Percentiles rank a stretch among this genome's conserved stretches.
Evolutionary conservation across 2,113 vertebrate genomes (phyloP).

Genomic region (Xyrauchen texanus): DNA sequence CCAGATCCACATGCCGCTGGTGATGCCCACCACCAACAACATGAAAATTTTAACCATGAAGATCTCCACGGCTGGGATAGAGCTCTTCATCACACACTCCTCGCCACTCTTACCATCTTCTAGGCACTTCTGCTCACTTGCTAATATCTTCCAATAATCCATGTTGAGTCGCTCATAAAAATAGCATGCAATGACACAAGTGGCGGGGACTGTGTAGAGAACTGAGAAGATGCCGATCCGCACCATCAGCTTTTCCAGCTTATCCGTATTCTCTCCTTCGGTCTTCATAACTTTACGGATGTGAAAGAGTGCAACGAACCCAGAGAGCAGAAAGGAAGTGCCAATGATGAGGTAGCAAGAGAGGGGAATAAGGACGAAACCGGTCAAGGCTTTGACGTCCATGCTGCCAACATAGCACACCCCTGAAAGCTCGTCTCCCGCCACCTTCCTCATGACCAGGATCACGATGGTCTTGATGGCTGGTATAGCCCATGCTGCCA

Average conservation of each 20-base stretch:
- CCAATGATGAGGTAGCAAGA: constrained; percentile 92
- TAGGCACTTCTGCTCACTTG: constrained; percentile 80
- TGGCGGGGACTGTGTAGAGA: constrained; percentile 93
- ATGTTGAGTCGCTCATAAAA: constrained; percentile 95
- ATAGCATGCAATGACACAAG: constrained; percentile 95
- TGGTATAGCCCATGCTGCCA: constrained; percentile 94
- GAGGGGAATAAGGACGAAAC: constrained; percentile 92
- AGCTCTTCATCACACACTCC: constrained; percentile 87
- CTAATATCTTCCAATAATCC: constrained; percentile 88
- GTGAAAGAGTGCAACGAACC: constrained; percentile 96
- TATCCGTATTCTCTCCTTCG: constrained; percentile 94
- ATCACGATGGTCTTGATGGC: constrained; percentile 96
- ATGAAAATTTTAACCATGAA: constrained; percentile 98
- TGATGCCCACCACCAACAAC: constrained; percentile 95
- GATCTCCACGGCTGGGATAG: constrained; percentile 92
- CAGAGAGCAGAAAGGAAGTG: constrained; percentile 93
- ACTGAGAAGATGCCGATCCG: constrained; percentile 94
- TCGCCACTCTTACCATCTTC: constrained; percentile 68
- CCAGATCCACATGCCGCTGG: constrained; percentile 98
- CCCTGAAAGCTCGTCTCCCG: constrained; percentile 93
- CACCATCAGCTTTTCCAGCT: constrained; percentile 96
- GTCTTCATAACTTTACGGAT: constrained; percentile 96
- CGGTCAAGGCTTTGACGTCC: constrained; percentile 90
- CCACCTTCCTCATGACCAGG: constrained; percentile 92
- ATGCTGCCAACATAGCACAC: constrained; percentile 96